Conservation (phyloP, 2,888 invertebrate genomes). For the Xylocampa areola region DNA sequence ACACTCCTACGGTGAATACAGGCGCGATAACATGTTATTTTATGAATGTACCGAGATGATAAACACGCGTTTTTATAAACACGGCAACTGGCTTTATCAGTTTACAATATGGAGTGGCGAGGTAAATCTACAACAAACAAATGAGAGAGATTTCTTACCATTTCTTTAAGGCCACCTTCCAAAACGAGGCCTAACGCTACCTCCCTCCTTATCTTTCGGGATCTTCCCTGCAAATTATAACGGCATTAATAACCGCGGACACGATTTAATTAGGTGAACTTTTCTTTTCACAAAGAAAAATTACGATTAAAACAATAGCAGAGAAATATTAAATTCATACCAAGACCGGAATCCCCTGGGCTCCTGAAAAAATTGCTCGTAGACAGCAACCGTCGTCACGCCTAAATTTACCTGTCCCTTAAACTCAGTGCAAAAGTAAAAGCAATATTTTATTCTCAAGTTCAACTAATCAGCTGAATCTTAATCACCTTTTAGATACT, state of each 20-base stretch:
- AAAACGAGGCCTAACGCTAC: background rate
- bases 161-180: background rate
- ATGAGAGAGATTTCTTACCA: too few species aligned
- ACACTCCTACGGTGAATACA: too few species aligned
- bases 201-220: background rate
- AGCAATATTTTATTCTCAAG: conserved; percentile 69
- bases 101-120: too few species aligned
- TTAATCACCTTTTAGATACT: conserved; percentile 72
- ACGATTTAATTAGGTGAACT: conserved; percentile 27
- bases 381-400: conserved; percentile 49
- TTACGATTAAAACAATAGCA: conserved; percentile 42
- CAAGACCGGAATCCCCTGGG: conserved; percentile 15
- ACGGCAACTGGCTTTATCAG: too few species aligned
- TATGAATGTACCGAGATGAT: too few species aligned
- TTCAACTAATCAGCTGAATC: conserved; percentile 73
- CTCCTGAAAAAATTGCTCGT: conserved; percentile 34
- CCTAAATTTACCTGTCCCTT: conserved; percentile 48
- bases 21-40: too few species aligned
- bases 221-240: conserved; percentile 25
- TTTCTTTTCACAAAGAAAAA: conserved; percentile 40
- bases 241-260: conserved; percentile 13
- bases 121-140: too few species aligned
- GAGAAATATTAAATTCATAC: conserved; percentile 31
- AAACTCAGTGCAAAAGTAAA: conserved; percentile 58
- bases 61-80: too few species aligned